Percentiles rank a stretch among this genome's conserved stretches.
Conservation (phyloP, 1,140 invertebrate species). For the Bicyclus anynana region DNA sequence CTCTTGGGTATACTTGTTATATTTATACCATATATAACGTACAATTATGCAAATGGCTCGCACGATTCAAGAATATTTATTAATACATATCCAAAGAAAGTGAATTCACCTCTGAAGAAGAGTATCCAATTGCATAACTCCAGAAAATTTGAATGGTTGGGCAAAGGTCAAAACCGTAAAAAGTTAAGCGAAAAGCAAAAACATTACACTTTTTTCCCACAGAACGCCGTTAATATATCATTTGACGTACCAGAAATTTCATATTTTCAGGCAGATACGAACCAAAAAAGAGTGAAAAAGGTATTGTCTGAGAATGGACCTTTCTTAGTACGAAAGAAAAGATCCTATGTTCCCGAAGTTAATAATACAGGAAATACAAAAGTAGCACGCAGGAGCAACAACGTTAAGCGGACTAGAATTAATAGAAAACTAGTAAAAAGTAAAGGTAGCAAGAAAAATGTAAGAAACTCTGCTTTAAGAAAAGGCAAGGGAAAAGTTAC, state of each 20-base stretch:
- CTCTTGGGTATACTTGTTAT: conserved; percentile 22
- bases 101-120: conserved; percentile 17
- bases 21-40: conserved; percentile 13
- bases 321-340: conserved; percentile 20
- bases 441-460: background rate
- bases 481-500: conserved; percentile 1
- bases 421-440: background rate
- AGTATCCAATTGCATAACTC: conserved; percentile 32
- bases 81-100: conserved; percentile 36
- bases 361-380: background rate
- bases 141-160: conserved; percentile 31
- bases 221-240: conserved; percentile 1
- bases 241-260: conserved; percentile 7
- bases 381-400: background rate
- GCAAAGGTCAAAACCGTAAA: conserved; percentile 14
- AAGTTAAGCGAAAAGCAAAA: conserved; percentile 7
- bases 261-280: conserved; percentile 10
- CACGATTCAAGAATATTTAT: conserved; percentile 6
- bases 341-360: conserved; percentile 7
- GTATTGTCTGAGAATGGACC: conserved; percentile 35
- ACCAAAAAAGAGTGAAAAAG: conserved; percentile 47
- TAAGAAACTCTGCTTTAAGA: background rate
- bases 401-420: background rate
- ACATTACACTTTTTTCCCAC: conserved; percentile 32
- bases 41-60: conserved; percentile 20